These are phyloP conservation scores for Eutolmus rufibarbis DNA, from an alignment of 2,888 invertebrate genomes.

Conservation along the genomic window DNA sequence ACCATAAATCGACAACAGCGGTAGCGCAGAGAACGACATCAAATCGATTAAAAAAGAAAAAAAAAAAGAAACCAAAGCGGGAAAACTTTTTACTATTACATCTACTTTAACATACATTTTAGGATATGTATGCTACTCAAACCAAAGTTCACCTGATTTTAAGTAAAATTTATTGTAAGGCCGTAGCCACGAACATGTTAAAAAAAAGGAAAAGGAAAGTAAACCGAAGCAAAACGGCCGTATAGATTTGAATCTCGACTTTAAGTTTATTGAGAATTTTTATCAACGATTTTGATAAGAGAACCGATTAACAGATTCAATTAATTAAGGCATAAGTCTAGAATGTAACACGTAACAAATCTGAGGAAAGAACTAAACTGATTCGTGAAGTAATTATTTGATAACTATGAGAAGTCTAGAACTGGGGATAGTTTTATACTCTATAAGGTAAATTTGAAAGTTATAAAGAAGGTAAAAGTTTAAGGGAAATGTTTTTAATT, in stretches of 20 bases:
- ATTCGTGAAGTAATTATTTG: slow-evolving; percentile 23
- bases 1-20: background rate
- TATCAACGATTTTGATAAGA: slow-evolving; percentile 40
- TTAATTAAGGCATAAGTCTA: slow-evolving; percentile 37
- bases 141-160: slow-evolving; percentile 39
- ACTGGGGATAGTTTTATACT: slow-evolving; percentile 49
- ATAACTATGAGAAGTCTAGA: slow-evolving; percentile 37
- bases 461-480: slow-evolving; percentile 31
- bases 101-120: slow-evolving; percentile 25
- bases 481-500: slow-evolving; percentile 45
- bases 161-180: slow-evolving; percentile 21
- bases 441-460: slow-evolving; percentile 43
- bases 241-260: slow-evolving; percentile 24
- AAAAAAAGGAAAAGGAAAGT: background rate
- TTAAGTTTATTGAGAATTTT: slow-evolving; percentile 21
- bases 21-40: background rate
- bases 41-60: background rate
- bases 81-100: slow-evolving; percentile 36
- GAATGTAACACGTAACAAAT: slow-evolving; percentile 14
- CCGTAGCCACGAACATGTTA: background rate
- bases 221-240: background rate
- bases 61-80: background rate
- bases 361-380: slow-evolving; percentile 20
- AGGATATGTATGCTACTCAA: slow-evolving; percentile 33
- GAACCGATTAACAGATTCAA: slow-evolving; percentile 23